phyloP scores from a whole-genome alignment of 2,113 vertebrate species.

The Numenius arquata region DNA sequence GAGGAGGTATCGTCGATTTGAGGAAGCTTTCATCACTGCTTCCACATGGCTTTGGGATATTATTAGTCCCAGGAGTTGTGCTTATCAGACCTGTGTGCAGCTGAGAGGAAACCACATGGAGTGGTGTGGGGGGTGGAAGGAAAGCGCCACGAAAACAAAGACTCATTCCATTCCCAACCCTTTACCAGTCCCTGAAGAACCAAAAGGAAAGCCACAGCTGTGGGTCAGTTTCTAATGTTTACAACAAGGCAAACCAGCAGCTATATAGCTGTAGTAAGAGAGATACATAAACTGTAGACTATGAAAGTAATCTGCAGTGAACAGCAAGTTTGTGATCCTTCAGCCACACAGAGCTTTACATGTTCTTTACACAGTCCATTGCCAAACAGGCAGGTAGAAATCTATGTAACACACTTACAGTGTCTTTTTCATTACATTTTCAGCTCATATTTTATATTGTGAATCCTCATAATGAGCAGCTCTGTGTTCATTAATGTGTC shows the following conservation, averaged over 20 bases:
- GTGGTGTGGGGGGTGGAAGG: background rate
- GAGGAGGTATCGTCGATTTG: background rate
- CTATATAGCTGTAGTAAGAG: background rate
- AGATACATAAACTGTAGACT: background rate
- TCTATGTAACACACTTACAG: background rate
- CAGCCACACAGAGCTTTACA: rapidly evolving
- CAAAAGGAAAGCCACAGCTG: background rate
- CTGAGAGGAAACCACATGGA: background rate
- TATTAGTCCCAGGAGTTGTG: background rate
- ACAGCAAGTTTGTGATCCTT: background rate
- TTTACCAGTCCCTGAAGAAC: background rate
- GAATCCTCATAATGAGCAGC: background rate
- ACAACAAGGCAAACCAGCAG: background rate
- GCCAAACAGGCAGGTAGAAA: background rate
- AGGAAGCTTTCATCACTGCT: background rate
- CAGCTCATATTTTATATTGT: background rate
- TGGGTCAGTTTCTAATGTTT: background rate
- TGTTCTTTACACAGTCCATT: background rate
- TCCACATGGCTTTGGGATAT: background rate
- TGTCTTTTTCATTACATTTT: background rate
- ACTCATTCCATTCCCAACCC: background rate
- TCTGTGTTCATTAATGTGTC: background rate
- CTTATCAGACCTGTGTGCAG: background rate
- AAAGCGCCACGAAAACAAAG: background rate
- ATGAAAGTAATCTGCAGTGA: background rate